These are phyloP conservation scores for Leptinotarsa lineolata DNA, from an alignment of 1,140 invertebrate species.

Conservation along the genomic window DNA sequence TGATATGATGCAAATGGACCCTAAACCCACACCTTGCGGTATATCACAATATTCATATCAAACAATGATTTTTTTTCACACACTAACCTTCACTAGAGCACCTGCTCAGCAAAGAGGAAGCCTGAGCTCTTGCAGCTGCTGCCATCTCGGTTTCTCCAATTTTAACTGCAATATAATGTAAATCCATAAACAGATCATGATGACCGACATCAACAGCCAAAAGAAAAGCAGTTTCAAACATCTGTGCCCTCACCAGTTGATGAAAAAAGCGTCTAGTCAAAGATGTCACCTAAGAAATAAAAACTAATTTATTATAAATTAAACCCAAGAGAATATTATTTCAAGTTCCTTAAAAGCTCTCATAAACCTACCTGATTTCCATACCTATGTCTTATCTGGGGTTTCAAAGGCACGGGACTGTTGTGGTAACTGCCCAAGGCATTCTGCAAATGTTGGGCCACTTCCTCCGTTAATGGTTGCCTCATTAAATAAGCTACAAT, in stretches of 20 bases:
- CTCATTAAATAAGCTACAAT: slow-evolving; percentile 74
- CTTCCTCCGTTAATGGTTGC: slow-evolving; percentile 66
- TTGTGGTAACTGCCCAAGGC: slow-evolving; percentile 74
- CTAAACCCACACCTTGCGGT: too few relatives aligned
- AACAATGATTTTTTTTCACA: not conserved
- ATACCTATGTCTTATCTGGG: slow-evolving; percentile 64
- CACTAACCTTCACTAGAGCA: slow-evolving; percentile 61
- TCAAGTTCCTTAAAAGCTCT: too few relatives aligned
- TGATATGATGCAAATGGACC: too few relatives aligned
- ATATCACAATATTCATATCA: too few relatives aligned
- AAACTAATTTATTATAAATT: not conserved
- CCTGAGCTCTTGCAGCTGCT: slow-evolving; percentile 74
- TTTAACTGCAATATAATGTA: slow-evolving; percentile 76
- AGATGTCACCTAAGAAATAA: slow-evolving; percentile 66
- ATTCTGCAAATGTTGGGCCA: slow-evolving; percentile 69
- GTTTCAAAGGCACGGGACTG: slow-evolving; percentile 65
- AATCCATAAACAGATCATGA: slow-evolving; percentile 82
- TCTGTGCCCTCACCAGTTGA: slow-evolving; percentile 73
- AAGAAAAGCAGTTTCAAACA: slow-evolving; percentile 84
- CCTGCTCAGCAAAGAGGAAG: slow-evolving; percentile 66
- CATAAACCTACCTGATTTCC: slow-evolving; percentile 42
- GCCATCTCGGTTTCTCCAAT: slow-evolving; percentile 73
- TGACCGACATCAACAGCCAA: slow-evolving; percentile 82
- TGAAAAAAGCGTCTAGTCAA: slow-evolving; percentile 80
- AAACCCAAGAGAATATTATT: too few relatives aligned